A percentile compares a stretch with the other conserved stretches of the same genome.
Evolutionary conservation across 1,140 invertebrate genomes (phyloP).

Genomic region (Trachymyrmex cornetzi): DNA sequence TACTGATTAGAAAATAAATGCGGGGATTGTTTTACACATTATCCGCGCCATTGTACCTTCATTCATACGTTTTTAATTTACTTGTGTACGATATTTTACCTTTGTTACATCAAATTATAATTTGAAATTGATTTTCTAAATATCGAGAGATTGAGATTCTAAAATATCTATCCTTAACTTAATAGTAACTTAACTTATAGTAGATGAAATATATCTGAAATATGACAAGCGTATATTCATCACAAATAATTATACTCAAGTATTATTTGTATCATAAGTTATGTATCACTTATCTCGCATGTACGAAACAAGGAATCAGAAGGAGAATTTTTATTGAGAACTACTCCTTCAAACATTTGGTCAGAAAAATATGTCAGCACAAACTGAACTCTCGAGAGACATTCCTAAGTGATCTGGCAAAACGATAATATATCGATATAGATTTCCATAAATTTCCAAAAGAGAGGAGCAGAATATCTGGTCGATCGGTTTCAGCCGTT

Average conservation of each 20-base stretch:
- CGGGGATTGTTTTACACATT: slow-evolving; percentile 53
- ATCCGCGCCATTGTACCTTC: slow-evolving; percentile 6
- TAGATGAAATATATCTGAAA: background rate
- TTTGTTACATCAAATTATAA: slow-evolving; percentile 1
- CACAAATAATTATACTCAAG: background rate
- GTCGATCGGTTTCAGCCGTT: slow-evolving; percentile 73
- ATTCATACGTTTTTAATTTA: background rate
- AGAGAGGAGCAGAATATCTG: slow-evolving; percentile 67
- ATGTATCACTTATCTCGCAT: background rate
- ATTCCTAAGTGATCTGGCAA: slow-evolving; percentile 45
- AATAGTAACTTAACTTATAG: background rate
- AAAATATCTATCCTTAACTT: background rate
- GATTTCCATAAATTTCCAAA: slow-evolving; percentile 39
- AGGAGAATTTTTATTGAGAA: background rate
- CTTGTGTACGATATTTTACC: background rate
- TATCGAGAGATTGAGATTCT: background rate
- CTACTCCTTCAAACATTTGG: background rate
- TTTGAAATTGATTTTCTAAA: background rate
- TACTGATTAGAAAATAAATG: slow-evolving; percentile 68
- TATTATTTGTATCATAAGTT: background rate
- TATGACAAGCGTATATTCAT: background rate
- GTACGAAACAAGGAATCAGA: background rate
- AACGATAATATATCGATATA: slow-evolving; percentile 60
- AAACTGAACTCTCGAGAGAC: slow-evolving; percentile 43
- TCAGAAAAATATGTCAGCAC: background rate